phyloP scores from a whole-genome alignment of 2,113 vertebrate species.

The Desmodus rotundus region DNA sequence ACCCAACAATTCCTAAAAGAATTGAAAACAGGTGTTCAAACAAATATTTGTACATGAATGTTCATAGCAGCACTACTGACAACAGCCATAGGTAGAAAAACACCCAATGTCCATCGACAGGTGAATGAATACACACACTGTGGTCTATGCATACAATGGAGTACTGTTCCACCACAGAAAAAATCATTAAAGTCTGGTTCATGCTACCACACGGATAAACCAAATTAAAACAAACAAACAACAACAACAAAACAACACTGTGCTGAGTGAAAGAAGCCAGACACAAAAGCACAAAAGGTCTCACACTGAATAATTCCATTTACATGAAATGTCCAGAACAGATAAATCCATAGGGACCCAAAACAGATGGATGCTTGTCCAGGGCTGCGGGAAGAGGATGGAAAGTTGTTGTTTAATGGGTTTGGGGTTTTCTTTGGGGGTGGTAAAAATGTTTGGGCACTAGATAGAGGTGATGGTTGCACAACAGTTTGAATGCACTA shows the following conservation, averaged over 20 bases:
- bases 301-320: background rate
- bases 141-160: background rate
- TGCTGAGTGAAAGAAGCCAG: background rate
- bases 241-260: background rate
- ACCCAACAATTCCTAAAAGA: background rate
- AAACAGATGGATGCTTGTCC: background rate
- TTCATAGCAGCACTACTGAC: background rate
- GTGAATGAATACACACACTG: background rate
- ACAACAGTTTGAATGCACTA: background rate
- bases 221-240: background rate
- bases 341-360: background rate
- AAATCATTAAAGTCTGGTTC: background rate
- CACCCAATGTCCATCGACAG: background rate
- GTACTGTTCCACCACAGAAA: background rate
- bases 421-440: background rate
- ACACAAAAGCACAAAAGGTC: background rate
- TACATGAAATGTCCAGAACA: background rate
- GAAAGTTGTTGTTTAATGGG: background rate
- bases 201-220: background rate
- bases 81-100: background rate
- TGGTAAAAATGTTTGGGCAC: background rate
- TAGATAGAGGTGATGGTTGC: background rate
- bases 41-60: background rate
- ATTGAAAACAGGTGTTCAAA: slow-evolving; percentile 28
- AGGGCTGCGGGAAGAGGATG: rapidly evolving